phyloP scores from a whole-genome alignment of 1,140 invertebrate genomes.

The Akabosia matsudoensis region DNA sequence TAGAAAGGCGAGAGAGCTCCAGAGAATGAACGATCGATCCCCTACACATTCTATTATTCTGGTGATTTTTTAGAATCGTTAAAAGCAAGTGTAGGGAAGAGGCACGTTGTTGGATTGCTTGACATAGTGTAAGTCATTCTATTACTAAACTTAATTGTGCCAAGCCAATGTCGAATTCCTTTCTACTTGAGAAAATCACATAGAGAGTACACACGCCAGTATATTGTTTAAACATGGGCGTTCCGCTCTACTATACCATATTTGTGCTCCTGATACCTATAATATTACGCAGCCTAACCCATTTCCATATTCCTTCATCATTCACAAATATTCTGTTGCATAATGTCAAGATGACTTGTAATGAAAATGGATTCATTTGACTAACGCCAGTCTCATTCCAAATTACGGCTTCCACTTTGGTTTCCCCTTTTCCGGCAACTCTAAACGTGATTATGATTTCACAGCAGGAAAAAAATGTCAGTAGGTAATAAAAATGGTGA shows the following conservation, averaged over 20 bases:
- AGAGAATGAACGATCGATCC: background rate
- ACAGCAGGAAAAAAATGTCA: background rate
- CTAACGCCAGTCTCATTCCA: slow-evolving; percentile 13
- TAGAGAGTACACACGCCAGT: no score
- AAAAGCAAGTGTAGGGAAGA: background rate
- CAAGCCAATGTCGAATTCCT: background rate
- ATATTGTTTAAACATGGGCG: no score
- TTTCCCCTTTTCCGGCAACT: background rate
- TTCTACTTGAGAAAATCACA: background rate
- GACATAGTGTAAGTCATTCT: background rate
- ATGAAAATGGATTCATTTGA: slow-evolving; percentile 21
- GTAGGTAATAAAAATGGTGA: background rate
- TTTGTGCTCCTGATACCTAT: no score
- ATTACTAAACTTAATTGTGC: background rate
- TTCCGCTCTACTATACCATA: no score
- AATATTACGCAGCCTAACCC: background rate
- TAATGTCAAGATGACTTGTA: background rate
- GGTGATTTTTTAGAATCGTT: background rate
- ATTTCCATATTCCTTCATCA: background rate
- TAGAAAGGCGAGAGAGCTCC: no score
- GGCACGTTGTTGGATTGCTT: background rate
- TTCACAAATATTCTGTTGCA: background rate
- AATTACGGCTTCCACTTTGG: slow-evolving; percentile 22
- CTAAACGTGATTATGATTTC: background rate
- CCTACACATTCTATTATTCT: background rate